phyloP scores from a whole-genome alignment of 1,140 invertebrate genomes.

The Hesperophylax magnus region DNA sequence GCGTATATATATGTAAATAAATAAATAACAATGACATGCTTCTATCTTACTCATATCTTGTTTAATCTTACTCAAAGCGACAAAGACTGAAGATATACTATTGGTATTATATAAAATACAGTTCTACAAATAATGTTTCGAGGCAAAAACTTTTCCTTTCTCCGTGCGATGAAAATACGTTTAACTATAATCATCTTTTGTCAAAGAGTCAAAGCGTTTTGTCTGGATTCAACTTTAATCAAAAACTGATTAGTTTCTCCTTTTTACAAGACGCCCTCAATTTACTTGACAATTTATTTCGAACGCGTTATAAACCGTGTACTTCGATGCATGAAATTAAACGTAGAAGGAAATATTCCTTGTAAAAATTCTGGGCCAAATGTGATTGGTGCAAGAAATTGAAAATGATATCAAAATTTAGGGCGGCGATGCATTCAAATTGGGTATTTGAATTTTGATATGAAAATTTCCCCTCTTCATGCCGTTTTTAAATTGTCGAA shows the following conservation, averaged over 20 bases:
- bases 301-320: neutral
- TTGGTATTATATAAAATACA: no score
- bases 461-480: no score
- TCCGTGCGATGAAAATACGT: no score
- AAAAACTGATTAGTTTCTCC: neutral
- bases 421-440: conserved; percentile 2
- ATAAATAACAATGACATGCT: no score
- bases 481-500: no score
- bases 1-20: no score
- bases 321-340: conserved; percentile 27
- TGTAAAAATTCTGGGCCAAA: conserved; percentile 13
- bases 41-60: no score
- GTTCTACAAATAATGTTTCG: no score
- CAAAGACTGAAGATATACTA: no score
- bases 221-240: neutral
- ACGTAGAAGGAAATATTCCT: neutral
- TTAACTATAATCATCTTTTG: no score
- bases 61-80: no score
- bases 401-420: conserved; percentile 25
- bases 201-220: neutral
- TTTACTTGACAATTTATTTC: neutral
- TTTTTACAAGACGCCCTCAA: neutral
- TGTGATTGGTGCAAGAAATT: conserved; percentile 34
- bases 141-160: no score
- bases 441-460: neutral